Evolutionary conservation across 2,888 invertebrate genomes (phyloP), one percentile per base, ranked within the genome.

Genomic region (Laspeyria flexula): DNA sequence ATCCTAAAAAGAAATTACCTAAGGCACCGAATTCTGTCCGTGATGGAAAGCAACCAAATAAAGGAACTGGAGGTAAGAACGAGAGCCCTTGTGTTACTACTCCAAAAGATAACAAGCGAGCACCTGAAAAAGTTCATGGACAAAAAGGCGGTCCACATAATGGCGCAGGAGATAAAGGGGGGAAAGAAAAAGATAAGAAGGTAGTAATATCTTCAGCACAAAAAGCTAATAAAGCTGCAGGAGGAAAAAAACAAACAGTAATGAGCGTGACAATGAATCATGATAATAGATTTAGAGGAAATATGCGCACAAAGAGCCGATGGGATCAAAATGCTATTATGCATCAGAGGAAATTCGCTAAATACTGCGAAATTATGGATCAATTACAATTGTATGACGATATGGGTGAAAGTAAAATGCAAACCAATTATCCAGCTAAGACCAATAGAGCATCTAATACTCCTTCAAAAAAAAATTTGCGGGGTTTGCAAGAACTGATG

Each of bases 401-500:
- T 57, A 64, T 86, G 21, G 73, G 73, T 9, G 81, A 83, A 6
- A 18, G 12, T 81, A n/a, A 3, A 5, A 27, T 11, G 42, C 72
- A n/a, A n/a, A n/a, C n/a, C n/a, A n/a, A n/a, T n/a, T n/a, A 76
- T 3, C 79, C 81, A 1, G 52, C 59, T 0, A 89, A 79, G 53
- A 71, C 85, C 0, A 89, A 85, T 50, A 78, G 90, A 56, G 91
- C 91, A 16, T 87, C 83, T 2, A 90, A 90, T 56, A 90, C 89
- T 11, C 71, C 79, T 1, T 66, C 62, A 18, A 81, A 79, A 47
- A 79, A 71, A 10, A 9, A 9, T 25, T 11, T 3, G 11, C 23
- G 9, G 1, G 10, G 15, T 6, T 1, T 15, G 3, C 6, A 34
- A 15, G 9, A 1, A 7, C 7, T 25, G 6, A 4, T 1, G 4